Percentiles rank a stretch among this genome's conserved stretches.
These are phyloP conservation scores for Malurus splendens DNA, from an alignment of 2,797 vertebrate species.

Conservation along the genomic window DNA sequence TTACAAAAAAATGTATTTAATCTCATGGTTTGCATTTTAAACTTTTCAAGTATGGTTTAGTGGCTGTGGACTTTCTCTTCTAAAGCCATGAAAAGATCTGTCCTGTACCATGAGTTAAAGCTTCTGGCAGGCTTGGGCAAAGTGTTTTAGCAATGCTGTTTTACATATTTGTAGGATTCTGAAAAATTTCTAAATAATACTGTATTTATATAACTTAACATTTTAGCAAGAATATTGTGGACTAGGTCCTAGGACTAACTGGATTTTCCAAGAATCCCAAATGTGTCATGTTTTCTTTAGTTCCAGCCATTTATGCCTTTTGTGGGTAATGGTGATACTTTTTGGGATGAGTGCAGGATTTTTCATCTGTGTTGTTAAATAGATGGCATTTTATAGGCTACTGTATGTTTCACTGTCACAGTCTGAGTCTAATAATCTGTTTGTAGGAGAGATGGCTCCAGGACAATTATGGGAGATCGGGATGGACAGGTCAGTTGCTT, in stretches of 20 bases:
- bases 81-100: background rate
- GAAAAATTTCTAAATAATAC: background rate
- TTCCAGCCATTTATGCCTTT: background rate
- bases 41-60: background rate
- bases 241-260: background rate
- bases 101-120: background rate
- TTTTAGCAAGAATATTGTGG: background rate
- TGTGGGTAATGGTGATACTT: background rate
- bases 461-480: slow-evolving; percentile 73
- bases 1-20: background rate
- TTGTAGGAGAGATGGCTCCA: slow-evolving; percentile 74
- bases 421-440: background rate
- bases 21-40: background rate
- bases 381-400: background rate
- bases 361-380: background rate
- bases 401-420: background rate
- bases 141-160: background rate
- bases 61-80: background rate
- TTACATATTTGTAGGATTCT: background rate
- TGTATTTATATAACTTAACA: background rate
- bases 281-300: background rate
- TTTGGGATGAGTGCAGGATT: background rate
- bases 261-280: background rate
- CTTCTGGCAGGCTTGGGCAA: background rate
- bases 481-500: slow-evolving; percentile 80